These are phyloP conservation scores for Luperina nickerlii DNA, from an alignment of 2,888 invertebrate species.

Conservation along the genomic window DNA sequence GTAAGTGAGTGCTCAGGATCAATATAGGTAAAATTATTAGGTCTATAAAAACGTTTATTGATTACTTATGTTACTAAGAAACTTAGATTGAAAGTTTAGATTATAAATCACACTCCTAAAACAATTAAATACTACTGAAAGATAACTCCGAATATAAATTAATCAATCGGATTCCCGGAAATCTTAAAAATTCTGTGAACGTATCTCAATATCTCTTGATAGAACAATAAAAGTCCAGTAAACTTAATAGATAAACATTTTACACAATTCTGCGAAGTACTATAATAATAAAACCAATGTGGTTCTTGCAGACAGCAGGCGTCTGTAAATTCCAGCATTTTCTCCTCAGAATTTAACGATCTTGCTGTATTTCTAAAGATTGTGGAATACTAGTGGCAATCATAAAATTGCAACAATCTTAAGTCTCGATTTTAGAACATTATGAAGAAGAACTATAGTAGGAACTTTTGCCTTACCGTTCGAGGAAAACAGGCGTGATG, in stretches of 20 bases:
- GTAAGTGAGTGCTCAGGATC: not conserved
- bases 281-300: conserved; percentile 36
- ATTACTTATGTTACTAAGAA: not conserved
- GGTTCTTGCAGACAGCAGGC: conserved; percentile 8
- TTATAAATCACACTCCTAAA: not conserved
- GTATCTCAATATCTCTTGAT: conserved; percentile 4
- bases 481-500: not conserved
- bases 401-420: conserved; percentile 4
- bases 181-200: not conserved
- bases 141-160: not conserved
- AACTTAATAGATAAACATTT: conserved; percentile 24
- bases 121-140: not conserved
- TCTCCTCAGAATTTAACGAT: conserved; percentile 11
- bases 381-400: conserved; percentile 1
- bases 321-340: conserved; percentile 12
- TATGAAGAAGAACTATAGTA: not conserved
- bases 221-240: conserved; percentile 29
- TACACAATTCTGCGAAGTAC: conserved; percentile 27
- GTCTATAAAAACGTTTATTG: not conserved
- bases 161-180: not conserved
- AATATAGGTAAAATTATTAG: not conserved
- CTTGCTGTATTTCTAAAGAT: conserved; percentile 3
- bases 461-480: not conserved
- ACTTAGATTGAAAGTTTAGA: not conserved
- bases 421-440: not conserved